Conservation (phyloP, 2,113 vertebrate genomes). For the Syngnathoides biaculeatus region DNA sequence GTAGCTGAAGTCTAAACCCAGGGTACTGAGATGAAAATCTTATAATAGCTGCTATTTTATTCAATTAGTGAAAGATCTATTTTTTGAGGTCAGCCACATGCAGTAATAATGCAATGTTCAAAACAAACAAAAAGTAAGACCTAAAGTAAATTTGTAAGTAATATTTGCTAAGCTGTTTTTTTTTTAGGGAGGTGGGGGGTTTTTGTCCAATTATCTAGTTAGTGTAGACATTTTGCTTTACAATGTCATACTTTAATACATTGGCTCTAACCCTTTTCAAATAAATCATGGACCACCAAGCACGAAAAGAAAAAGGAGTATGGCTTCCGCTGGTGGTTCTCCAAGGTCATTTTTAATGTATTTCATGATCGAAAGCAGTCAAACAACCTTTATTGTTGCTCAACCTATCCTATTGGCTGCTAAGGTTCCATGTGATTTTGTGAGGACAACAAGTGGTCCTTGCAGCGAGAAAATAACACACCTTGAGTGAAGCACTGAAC, state of each 20-base stretch:
- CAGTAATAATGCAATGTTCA: too few species aligned
- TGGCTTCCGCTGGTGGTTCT: background rate
- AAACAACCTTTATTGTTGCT: background rate
- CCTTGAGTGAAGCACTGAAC: conserved; percentile 1
- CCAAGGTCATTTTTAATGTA: conserved; percentile 5
- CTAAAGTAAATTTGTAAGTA: background rate
- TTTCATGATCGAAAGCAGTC: conserved; percentile 10
- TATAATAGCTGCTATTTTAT: too few species aligned
- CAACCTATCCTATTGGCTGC: background rate
- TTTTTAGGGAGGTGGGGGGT: background rate
- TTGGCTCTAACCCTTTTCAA: background rate
- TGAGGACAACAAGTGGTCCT: background rate
- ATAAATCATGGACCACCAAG: background rate
- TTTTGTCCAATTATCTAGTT: background rate
- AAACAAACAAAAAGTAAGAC: too few species aligned
- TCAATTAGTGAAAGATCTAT: too few species aligned
- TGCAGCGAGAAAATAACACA: conserved; percentile 14
- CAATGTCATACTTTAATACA: background rate
- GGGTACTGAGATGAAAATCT: too few species aligned
- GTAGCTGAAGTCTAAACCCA: too few species aligned
- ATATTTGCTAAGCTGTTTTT: background rate
- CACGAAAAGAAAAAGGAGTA: background rate
- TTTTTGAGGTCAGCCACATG: too few species aligned
- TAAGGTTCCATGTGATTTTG: conserved; percentile 12
- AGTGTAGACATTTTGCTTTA: background rate